Evolutionary conservation across 2,113 vertebrate species (phyloP).

Genomic region (Neodon shergylaensis): DNA sequence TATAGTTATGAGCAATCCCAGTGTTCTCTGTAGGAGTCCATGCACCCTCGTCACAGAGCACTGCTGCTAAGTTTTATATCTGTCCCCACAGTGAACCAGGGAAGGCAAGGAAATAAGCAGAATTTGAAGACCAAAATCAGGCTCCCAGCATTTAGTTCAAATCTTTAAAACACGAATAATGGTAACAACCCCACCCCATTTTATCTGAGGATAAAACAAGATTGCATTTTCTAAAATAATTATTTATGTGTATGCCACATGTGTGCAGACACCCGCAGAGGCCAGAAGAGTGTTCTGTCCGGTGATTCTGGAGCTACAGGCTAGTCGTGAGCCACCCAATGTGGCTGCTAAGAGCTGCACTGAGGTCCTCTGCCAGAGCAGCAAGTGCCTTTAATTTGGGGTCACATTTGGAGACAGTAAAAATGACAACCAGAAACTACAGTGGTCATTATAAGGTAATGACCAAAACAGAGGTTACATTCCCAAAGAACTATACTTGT

Average conservation of each 20-base stretch:
- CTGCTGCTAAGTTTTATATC: too few species aligned
- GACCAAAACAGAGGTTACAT: neutral
- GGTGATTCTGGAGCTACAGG: neutral
- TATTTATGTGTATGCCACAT: neutral
- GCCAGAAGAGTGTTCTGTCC: neutral
- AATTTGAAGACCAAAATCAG: neutral
- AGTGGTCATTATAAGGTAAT: neutral
- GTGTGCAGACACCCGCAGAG: neutral
- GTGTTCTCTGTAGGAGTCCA: neutral
- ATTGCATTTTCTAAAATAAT: neutral
- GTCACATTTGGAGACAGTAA: neutral
- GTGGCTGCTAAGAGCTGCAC: neutral
- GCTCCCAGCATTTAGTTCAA: neutral
- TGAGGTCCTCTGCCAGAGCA: neutral
- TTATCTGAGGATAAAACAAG: slow-evolving; percentile 25
- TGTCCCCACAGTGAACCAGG: neutral
- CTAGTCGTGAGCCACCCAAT: neutral
- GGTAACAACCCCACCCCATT: neutral
- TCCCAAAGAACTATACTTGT: neutral
- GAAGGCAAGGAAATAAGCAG: neutral
- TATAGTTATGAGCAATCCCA: neutral
- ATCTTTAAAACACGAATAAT: neutral
- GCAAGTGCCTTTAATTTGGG: neutral
- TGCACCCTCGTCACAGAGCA: neutral
- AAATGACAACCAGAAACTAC: slow-evolving; percentile 15